These are phyloP conservation scores for Myotis davidii DNA, from an alignment of 2,113 vertebrate species.

Conservation along the genomic window DNA sequence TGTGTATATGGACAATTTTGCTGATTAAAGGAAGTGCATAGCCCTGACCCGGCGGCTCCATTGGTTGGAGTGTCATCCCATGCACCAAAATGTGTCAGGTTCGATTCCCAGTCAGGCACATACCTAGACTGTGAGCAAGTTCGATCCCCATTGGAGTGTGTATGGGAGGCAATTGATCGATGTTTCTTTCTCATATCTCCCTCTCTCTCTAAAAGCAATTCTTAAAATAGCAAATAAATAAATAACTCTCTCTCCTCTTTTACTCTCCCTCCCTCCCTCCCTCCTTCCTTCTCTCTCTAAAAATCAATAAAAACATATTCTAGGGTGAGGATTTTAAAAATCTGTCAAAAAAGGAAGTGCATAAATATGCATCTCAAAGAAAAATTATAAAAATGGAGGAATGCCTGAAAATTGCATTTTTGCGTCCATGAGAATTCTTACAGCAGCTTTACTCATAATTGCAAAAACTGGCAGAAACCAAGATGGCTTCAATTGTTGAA, in stretches of 20 bases:
- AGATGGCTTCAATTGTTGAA: not conserved
- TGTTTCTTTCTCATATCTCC: not conserved
- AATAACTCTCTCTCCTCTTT: too few species aligned
- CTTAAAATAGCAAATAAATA: too few species aligned
- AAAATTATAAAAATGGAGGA: slow-evolving; percentile 30
- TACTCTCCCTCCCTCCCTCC: not conserved
- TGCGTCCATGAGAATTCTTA: not conserved
- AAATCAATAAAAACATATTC: not conserved
- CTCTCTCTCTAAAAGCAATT: too few species aligned
- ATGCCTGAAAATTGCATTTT: slow-evolving; percentile 14
- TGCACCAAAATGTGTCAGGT: not conserved
- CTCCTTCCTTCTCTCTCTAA: not conserved
- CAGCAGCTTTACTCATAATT: not conserved
- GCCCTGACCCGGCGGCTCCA: not conserved
- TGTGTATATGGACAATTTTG: not conserved
- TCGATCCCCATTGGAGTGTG: not conserved
- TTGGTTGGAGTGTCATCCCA: not conserved
- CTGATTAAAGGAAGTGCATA: slow-evolving; percentile 43
- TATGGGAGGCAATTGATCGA: not conserved
- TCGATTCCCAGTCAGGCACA: not conserved
- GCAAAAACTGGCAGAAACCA: not conserved
- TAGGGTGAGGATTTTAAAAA: not conserved
- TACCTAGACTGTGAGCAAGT: not conserved
- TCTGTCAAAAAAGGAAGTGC: not conserved
- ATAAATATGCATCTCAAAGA: not conserved